Evolutionary conservation across 2,797 vertebrate species (phyloP).

Genomic region (Notolepis coatsorum): DNA sequence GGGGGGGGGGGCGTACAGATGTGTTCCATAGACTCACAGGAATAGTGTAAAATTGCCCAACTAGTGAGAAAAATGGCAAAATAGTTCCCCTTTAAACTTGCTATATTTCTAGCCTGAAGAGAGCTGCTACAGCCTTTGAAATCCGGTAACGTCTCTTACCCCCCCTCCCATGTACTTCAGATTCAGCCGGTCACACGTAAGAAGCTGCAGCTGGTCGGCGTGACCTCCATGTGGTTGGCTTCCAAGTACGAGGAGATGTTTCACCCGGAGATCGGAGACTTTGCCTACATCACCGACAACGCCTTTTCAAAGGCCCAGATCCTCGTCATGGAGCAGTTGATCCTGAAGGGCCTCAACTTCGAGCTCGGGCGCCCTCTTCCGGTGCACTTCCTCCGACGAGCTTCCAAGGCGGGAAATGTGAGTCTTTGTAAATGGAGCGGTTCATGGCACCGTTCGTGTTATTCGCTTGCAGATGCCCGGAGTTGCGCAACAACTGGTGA

Average conservation of each 20-base stretch:
- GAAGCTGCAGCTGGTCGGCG: slow-evolving; percentile 92
- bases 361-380: slow-evolving; percentile 91
- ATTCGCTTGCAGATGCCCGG: too few species aligned
- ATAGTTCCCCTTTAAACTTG: too few species aligned
- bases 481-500: too few species aligned
- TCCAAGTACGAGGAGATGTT: slow-evolving; percentile 96
- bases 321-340: slow-evolving; percentile 89
- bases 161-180: slow-evolving; percentile 68
- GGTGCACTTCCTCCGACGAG: slow-evolving; percentile 92
- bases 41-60: too few species aligned
- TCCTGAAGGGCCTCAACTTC: slow-evolving; percentile 88
- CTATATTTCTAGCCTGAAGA: too few species aligned
- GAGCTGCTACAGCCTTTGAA: too few species aligned
- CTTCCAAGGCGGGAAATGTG: slow-evolving; percentile 92
- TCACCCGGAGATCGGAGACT: slow-evolving; percentile 88
- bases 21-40: too few species aligned
- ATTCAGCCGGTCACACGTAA: slow-evolving; percentile 87
- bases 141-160: too few species aligned
- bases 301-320: slow-evolving; percentile 88
- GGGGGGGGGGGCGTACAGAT: too few species aligned
- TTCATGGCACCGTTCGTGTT: too few species aligned
- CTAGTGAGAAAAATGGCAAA: too few species aligned
- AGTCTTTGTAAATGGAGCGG: too few species aligned
- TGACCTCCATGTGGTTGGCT: slow-evolving; percentile 91
- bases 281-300: slow-evolving; percentile 94